Evolutionary conservation across 2,888 invertebrate species (phyloP).

Genomic region (Pherbina coryleti): DNA sequence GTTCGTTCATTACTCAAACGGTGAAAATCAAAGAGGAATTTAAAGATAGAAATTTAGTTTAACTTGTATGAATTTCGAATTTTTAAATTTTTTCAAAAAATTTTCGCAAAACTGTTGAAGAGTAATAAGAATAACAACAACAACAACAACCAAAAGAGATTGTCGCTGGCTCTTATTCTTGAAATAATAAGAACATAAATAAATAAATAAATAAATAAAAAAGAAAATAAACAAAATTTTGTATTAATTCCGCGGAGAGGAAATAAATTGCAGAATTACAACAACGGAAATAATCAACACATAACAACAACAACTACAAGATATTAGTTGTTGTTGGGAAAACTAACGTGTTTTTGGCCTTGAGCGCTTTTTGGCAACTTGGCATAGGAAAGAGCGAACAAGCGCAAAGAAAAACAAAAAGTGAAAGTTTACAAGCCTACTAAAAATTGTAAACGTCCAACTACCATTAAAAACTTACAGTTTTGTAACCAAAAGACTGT

Average conservation of each 20-base stretch:
- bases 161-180: neutral
- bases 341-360: conserved; percentile 20
- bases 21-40: conserved; percentile 32
- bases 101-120: neutral
- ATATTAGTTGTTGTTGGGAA: neutral
- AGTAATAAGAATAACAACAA: neutral
- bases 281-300: neutral
- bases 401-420: neutral
- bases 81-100: conserved; percentile 13
- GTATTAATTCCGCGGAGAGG: neutral
- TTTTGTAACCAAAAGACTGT: conserved; percentile 10
- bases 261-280: neutral
- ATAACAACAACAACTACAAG: neutral
- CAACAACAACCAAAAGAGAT: too few species aligned
- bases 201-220: neutral
- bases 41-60: conserved; percentile 50
- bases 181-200: neutral
- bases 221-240: conserved; percentile 5
- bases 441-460: conserved; percentile 6
- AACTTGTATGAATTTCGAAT: conserved; percentile 48
- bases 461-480: neutral
- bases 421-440: conserved; percentile 22
- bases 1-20: neutral
- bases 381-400: neutral
- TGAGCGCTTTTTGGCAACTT: neutral